phyloP scores from a whole-genome alignment of 1,140 invertebrate genomes.

The Melanaphis sacchari region DNA sequence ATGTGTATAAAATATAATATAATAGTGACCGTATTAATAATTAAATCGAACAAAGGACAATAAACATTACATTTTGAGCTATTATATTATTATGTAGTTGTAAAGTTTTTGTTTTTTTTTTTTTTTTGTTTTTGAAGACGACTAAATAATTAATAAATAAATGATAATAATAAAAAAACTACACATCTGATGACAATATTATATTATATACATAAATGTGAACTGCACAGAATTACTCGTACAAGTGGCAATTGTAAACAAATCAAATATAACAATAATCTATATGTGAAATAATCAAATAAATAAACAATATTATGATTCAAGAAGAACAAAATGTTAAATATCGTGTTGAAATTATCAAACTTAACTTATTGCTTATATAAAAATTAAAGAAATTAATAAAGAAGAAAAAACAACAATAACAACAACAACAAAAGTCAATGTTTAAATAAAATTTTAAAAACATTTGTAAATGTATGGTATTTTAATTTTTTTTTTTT shows the following conservation, averaged over 20 bases:
- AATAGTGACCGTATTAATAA: not conserved
- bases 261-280: not conserved
- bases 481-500: not conserved
- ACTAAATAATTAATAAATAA: not conserved
- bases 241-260: conserved; percentile 28
- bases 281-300: not conserved
- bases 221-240: not conserved
- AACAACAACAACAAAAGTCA: conserved; percentile 38
- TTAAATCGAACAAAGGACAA: not conserved
- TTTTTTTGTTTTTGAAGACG: not conserved
- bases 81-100: not conserved
- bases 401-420: conserved; percentile 23
- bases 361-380: conserved; percentile 34
- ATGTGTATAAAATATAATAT: not conserved
- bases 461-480: not conserved
- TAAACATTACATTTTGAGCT: conserved; percentile 11
- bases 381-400: not conserved
- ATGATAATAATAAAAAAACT: not conserved
- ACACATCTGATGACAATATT: not conserved
- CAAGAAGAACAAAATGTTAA: not conserved
- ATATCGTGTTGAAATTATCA: not conserved
- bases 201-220: not conserved
- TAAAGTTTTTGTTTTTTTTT: not conserved
- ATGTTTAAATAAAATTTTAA: not conserved
- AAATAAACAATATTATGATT: conserved; percentile 4